Evolutionary conservation across 2,113 vertebrate species (phyloP), one percentile per base, ranked within the genome.

Genomic region (Pao palembangensis): DNA sequence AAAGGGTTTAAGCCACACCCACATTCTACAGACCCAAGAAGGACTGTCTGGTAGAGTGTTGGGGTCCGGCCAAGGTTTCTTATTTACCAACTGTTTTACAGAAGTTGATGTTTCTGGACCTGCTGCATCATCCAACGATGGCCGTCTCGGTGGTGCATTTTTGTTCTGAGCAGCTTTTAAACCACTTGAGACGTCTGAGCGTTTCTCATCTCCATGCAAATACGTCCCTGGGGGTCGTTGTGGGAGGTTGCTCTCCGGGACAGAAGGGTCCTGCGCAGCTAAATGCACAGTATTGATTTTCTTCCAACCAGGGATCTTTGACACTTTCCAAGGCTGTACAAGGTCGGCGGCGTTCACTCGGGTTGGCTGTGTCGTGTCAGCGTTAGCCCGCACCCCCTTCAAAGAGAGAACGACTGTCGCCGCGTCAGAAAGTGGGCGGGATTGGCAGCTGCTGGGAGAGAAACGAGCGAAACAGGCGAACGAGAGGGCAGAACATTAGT

Each of bases 241-340:
- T 55, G 76, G 73, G 57, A 61, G 79, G 82, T 69, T 18, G 18
- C 51, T 23, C 10, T 17, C 7, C 47, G 18, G n/a, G 78, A 68
- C 72, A 49, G 34, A 42, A 71, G 55, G 72, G 72, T 69, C 75
- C 63, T 68, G 54, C 61, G 41, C 64, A 34, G 77, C 80, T 79
- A 79, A 86, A 84, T 78, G 79, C 75, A 58, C 63, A 81, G 69
- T 85, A 89, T 89, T 71, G 87, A 90, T 88, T 86, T 76, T 62
- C 68, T 75, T 69, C 71, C 44, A 71, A 72, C 77, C 76, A 69
- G 73, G 75, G 73, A 83, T 75, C 79, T 47, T 69, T 85, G 72
- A 52, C 77, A 60, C 79, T 79, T 57, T 55, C 64, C 31, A 19
- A 38, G 65, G 78, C 80, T 58, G 51, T 72, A 62, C 84, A 79